Conservation (phyloP, 1,140 invertebrate species). For the Lucilia cuprina region DNA sequence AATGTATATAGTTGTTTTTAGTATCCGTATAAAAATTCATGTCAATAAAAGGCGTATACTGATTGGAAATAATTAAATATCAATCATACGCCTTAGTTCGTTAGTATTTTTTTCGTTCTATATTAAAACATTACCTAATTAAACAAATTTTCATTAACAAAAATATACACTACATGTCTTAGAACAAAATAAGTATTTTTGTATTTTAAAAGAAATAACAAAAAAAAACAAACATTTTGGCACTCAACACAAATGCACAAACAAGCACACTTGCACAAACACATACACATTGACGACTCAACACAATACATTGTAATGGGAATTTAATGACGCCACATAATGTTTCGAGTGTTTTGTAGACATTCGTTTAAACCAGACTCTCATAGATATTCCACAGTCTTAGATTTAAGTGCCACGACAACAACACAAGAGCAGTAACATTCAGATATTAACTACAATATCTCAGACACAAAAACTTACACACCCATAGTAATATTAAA, state of each 20-base stretch:
- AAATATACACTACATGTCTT: too few species aligned
- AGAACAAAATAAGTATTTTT: too few species aligned
- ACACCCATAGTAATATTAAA: background rate
- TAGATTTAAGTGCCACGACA: background rate
- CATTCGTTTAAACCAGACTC: background rate
- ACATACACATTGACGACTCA: background rate
- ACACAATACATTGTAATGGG: slow-evolving; percentile 20
- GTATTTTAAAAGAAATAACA: background rate
- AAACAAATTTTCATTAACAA: too few species aligned
- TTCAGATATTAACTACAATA: background rate
- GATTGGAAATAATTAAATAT: too few species aligned
- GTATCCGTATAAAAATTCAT: too few species aligned
- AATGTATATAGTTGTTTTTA: too few species aligned
- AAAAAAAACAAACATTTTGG: slow-evolving; percentile 14
- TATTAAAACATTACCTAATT: too few species aligned
- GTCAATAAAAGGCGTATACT: too few species aligned
- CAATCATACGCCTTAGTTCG: too few species aligned
- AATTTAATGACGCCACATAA: slow-evolving; percentile 33
- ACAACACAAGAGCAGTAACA: background rate
- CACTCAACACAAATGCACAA: slow-evolving; percentile 14
- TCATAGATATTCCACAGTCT: slow-evolving; percentile 1
- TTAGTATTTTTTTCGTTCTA: too few species aligned
- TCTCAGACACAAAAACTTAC: background rate
- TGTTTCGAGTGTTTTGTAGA: slow-evolving; percentile 30
- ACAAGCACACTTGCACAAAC: background rate